phyloP scores from a whole-genome alignment of 2,888 invertebrate genomes.

The Drosophila mettleri region DNA sequence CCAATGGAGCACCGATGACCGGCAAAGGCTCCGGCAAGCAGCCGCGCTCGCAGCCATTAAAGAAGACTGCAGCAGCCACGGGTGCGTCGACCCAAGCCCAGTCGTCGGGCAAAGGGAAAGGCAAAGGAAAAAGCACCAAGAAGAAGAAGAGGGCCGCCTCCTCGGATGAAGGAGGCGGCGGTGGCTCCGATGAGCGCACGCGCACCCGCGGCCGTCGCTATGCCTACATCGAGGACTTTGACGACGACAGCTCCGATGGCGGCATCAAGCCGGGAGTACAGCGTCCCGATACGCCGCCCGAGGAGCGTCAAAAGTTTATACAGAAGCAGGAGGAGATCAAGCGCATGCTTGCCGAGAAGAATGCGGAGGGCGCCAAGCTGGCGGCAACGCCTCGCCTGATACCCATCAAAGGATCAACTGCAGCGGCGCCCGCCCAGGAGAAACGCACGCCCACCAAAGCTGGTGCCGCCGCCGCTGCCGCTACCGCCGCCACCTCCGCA shows the following conservation, averaged over 20 bases:
- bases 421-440: slow-evolving; percentile 36
- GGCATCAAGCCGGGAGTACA: slow-evolving; percentile 85
- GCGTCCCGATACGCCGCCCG: slow-evolving; percentile 85
- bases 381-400: slow-evolving; percentile 82
- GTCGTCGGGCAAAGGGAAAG: slow-evolving; percentile 60
- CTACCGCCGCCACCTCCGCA: no score
- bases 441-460: slow-evolving; percentile 78
- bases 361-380: slow-evolving; percentile 84
- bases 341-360: slow-evolving; percentile 85
- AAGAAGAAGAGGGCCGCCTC: slow-evolving; percentile 74
- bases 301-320: slow-evolving; percentile 85
- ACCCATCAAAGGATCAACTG: slow-evolving; percentile 74
- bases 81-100: slow-evolving; percentile 39
- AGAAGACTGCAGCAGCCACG: slow-evolving; percentile 43
- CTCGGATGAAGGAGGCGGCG: slow-evolving; percentile 89
- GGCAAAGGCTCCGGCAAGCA: slow-evolving; percentile 82
- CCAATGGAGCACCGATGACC: slow-evolving; percentile 60
- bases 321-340: slow-evolving; percentile 85
- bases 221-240: slow-evolving; percentile 84
- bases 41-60: slow-evolving; percentile 80
- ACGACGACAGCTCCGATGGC: slow-evolving; percentile 85
- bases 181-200: slow-evolving; percentile 86
- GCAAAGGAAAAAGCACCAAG: slow-evolving; percentile 65
- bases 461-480: no score
- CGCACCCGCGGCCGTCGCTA: slow-evolving; percentile 84